Evolutionary conservation across 2,797 vertebrate genomes (phyloP).

Genomic region (Galaxias olidus): DNA sequence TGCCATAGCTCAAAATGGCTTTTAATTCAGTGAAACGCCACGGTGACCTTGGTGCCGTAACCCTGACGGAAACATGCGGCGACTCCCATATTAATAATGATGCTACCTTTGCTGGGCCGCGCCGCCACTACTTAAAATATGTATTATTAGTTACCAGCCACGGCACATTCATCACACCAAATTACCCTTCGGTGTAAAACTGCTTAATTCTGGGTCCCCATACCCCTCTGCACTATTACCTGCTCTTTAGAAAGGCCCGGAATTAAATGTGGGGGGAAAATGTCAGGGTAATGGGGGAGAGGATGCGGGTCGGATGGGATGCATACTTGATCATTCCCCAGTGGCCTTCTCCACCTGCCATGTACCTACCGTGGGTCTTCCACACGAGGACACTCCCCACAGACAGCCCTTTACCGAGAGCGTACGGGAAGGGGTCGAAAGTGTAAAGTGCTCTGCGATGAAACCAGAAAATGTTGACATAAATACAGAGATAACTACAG

Average conservation of each 20-base stretch:
- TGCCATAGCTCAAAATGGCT: slow-evolving; percentile 99
- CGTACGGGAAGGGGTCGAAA: slow-evolving; percentile 62
- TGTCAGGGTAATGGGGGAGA: slow-evolving; percentile 89
- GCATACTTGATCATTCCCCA: slow-evolving; percentile 82
- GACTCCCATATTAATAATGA: slow-evolving; percentile 99
- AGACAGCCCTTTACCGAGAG: slow-evolving; percentile 60
- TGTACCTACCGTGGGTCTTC: slow-evolving; percentile 72
- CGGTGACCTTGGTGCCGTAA: slow-evolving; percentile 98
- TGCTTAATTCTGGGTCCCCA: slow-evolving; percentile 97
- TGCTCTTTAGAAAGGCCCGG: slow-evolving; percentile 97
- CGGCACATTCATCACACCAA: slow-evolving; percentile 98
- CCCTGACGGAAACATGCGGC: slow-evolving; percentile 94
- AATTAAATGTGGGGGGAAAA: slow-evolving; percentile 93
- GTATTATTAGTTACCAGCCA: slow-evolving; percentile 98
- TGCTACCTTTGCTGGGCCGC: slow-evolving; percentile 85
- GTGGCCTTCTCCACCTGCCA: slow-evolving; percentile 68
- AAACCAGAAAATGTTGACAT: too few species aligned
- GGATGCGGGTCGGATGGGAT: slow-evolving; percentile 82
- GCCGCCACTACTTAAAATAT: slow-evolving; percentile 90
- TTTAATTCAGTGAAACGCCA: slow-evolving; percentile 98
- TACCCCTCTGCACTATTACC: slow-evolving; percentile 97
- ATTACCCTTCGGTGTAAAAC: slow-evolving; percentile 99
- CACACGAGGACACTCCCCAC: slow-evolving; percentile 57
- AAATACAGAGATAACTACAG: too few species aligned
- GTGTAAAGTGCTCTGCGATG: neutral